Percentiles rank a stretch among this genome's conserved stretches.
Evolutionary conservation across 2,888 invertebrate genomes (phyloP).

Genomic region (Archaeoteleia sp.): DNA sequence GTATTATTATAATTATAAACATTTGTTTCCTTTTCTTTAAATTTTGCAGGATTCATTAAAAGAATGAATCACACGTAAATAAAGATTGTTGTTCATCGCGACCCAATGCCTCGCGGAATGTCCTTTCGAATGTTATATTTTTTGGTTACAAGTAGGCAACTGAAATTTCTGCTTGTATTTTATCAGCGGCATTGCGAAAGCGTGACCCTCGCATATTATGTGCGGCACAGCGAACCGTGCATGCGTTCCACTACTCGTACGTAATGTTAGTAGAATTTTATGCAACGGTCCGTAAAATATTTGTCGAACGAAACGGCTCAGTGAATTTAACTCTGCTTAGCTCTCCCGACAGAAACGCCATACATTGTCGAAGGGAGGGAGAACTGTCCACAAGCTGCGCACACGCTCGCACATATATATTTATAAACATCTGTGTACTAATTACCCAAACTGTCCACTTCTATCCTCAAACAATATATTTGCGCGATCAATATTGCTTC

Average conservation of each 20-base stretch:
- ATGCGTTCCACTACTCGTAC: conserved; percentile 28
- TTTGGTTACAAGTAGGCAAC: conserved; percentile 25
- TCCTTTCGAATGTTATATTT: too few relatives aligned
- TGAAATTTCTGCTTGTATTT: conserved; percentile 22
- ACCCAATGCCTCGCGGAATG: too few relatives aligned
- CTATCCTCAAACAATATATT: too few relatives aligned
- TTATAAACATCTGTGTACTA: conserved; percentile 9
- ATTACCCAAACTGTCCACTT: conserved; percentile 20
- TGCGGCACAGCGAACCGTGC: conserved; percentile 9
- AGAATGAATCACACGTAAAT: too few relatives aligned
- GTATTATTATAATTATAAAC: too few relatives aligned
- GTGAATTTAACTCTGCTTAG: conserved; percentile 18
- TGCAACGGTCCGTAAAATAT: conserved; percentile 57
- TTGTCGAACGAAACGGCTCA: conserved; percentile 45
- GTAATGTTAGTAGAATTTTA: conserved; percentile 52
- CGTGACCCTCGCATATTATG: conserved; percentile 38
- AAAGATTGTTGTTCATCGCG: too few relatives aligned
- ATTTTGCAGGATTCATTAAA: too few relatives aligned
- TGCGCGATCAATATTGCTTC: too few relatives aligned
- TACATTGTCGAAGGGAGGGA: conserved; percentile 3
- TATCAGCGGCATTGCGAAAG: conserved; percentile 34
- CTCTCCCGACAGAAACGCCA: conserved; percentile 48
- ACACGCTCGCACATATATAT: not conserved
- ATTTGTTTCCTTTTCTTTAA: too few relatives aligned
- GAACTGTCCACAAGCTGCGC: conserved; percentile 19